Evolutionary conservation across 2,888 invertebrate species (phyloP).

Genomic region (Tiliacea citrago): DNA sequence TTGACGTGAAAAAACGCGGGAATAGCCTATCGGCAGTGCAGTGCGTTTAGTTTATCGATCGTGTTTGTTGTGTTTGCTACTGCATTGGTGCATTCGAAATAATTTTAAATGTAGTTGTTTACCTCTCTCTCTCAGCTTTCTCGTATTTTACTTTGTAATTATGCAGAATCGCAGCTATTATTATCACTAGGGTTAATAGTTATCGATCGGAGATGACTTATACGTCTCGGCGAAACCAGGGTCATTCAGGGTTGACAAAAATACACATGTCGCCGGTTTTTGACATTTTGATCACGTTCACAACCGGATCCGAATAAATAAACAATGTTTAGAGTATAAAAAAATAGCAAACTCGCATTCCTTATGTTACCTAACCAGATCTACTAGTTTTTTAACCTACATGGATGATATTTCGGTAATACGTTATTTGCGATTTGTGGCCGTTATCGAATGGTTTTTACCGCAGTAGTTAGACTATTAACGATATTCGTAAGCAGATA

Average conservation of each 20-base stretch:
- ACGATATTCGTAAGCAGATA: constrained; percentile 35
- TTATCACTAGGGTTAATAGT: constrained; percentile 72
- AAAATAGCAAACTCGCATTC: constrained; percentile 77
- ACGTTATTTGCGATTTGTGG: constrained; percentile 45
- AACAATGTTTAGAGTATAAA: constrained; percentile 64
- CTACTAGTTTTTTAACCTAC: constrained; percentile 77
- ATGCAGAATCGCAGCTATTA: constrained; percentile 70
- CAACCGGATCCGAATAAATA: constrained; percentile 72
- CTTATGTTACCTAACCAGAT: constrained; percentile 79
- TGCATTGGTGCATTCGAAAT: constrained; percentile 78
- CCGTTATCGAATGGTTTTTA: constrained; percentile 44
- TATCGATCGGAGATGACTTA: constrained; percentile 71
- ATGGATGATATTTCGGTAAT: constrained; percentile 60
- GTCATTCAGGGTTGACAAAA: constrained; percentile 53
- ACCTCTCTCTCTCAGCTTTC: constrained; percentile 73
- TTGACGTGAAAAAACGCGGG: constrained; percentile 81
- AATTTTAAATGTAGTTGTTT: constrained; percentile 81
- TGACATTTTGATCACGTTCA: constrained; percentile 65
- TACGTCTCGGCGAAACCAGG: constrained; percentile 54
- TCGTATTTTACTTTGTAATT: constrained; percentile 67
- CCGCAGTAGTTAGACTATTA: constrained; percentile 20
- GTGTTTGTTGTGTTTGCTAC: constrained; percentile 79
- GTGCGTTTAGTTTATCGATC: constrained; percentile 85
- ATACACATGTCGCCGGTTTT: constrained; percentile 60
- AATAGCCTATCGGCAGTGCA: constrained; percentile 71